These are phyloP conservation scores for Fragum whitleyi DNA, from an alignment of 2,888 invertebrate species.

Conservation along the genomic window DNA sequence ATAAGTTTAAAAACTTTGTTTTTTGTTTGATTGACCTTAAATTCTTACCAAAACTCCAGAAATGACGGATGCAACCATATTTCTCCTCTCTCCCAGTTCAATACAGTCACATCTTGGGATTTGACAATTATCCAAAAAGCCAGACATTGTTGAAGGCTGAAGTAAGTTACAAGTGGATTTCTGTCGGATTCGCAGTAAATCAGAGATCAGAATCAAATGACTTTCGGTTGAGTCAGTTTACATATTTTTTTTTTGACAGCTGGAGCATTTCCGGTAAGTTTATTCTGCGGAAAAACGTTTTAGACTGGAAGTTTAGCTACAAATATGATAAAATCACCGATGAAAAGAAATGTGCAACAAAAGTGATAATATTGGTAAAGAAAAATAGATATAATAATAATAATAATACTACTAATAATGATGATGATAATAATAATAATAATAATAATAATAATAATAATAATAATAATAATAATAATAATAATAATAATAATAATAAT, in stretches of 20 bases:
- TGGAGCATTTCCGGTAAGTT: not conserved
- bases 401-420: too few species aligned
- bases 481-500: too few species aligned
- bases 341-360: too few species aligned
- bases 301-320: not conserved
- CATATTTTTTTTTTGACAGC: not conserved
- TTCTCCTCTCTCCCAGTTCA: constrained; percentile 93
- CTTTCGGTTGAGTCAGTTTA: not conserved
- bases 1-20: too few species aligned
- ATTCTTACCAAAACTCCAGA: constrained; percentile 94
- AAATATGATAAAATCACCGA: too few species aligned
- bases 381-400: too few species aligned
- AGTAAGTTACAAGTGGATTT: not conserved
- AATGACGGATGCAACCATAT: constrained; percentile 93
- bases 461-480: too few species aligned
- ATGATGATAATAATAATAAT: too few species aligned
- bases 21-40: too few species aligned
- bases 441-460: too few species aligned
- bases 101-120: constrained; percentile 91
- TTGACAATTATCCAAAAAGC: constrained; percentile 91
- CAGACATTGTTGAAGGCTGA: constrained; percentile 85
- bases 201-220: not conserved
- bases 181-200: not conserved
- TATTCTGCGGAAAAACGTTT: not conserved
- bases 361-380: too few species aligned